These are phyloP conservation scores for Sapajus apella DNA, from an alignment of 2,113 vertebrate species.

Conservation along the genomic window DNA sequence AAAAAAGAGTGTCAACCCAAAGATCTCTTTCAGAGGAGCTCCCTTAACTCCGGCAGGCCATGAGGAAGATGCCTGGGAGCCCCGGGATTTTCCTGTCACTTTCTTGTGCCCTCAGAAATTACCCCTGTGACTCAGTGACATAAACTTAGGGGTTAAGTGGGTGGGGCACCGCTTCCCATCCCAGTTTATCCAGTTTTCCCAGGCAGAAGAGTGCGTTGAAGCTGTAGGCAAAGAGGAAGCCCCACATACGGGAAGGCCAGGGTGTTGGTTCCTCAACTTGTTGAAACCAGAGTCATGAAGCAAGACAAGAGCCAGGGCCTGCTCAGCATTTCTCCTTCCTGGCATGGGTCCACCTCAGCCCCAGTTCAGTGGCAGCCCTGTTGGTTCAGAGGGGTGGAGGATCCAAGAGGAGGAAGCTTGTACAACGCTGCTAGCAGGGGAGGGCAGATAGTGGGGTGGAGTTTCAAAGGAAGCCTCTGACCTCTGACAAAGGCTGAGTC, in stretches of 20 bases:
- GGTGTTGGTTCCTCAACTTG: slow-evolving; percentile 57
- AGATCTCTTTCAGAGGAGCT: neutral
- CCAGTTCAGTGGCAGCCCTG: slow-evolving; percentile 11
- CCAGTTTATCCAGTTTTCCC: slow-evolving; percentile 43
- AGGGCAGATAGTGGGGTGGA: neutral
- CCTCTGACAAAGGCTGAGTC: slow-evolving; percentile 43
- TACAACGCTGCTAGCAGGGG: neutral
- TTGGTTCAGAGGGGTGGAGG: slow-evolving; percentile 3
- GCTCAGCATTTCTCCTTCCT: slow-evolving; percentile 66
- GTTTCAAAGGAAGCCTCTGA: neutral
- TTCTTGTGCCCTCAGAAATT: neutral
- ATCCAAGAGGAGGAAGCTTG: slow-evolving; percentile 36
- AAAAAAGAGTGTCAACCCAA: neutral
- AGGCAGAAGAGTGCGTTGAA: slow-evolving; percentile 21
- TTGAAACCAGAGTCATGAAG: slow-evolving; percentile 30
- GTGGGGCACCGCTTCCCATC: neutral
- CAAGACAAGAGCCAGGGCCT: slow-evolving; percentile 11
- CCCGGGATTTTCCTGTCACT: slow-evolving; percentile 46
- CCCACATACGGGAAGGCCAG: slow-evolving; percentile 44
- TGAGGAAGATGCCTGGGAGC: neutral
- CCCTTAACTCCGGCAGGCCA: neutral
- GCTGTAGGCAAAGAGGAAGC: slow-evolving; percentile 37
- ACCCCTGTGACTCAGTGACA: neutral
- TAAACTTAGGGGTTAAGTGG: neutral
- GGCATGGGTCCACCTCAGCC: slow-evolving; percentile 33